Conservation (phyloP, 2,113 vertebrate species). For the Dolichallabes microphthalmus region DNA sequence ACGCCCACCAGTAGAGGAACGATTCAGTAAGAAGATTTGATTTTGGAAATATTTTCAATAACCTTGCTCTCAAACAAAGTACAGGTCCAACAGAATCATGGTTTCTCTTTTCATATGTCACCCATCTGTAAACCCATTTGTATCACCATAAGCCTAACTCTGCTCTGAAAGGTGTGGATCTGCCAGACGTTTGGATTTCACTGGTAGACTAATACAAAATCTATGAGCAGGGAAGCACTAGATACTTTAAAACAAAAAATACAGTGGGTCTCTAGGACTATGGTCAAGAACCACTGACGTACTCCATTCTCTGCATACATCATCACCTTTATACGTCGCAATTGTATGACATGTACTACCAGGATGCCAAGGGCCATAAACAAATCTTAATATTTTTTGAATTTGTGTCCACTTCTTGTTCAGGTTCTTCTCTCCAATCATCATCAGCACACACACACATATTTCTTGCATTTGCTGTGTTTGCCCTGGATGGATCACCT, state of each 20-base stretch:
- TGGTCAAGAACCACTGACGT: not conserved
- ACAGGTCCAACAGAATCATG: not conserved
- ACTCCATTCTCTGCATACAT: not conserved
- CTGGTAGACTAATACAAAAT: not conserved
- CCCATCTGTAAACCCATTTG: not conserved
- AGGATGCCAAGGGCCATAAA: not conserved
- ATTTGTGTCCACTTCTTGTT: constrained; percentile 51
- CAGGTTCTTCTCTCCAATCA: constrained; percentile 29
- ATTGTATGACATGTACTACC: not conserved
- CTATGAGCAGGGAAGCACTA: not conserved
- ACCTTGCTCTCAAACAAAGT: not conserved
- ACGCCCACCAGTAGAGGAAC: not conserved
- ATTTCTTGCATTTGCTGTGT: constrained; percentile 24
- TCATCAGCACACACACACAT: not conserved
- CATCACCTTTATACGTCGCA: not conserved
- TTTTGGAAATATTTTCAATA: not conserved
- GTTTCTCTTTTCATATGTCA: not conserved
- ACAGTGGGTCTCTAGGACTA: not conserved
- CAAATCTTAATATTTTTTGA: constrained; percentile 32
- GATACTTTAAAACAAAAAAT: not conserved
- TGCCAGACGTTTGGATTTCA: not conserved
- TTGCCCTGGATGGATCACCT: constrained; percentile 36
- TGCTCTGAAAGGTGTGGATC: not conserved
- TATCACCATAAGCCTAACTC: not conserved
- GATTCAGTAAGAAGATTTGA: not conserved